Conservation (phyloP, 2,113 vertebrate genomes). For the Coracopsis vasa region DNA sequence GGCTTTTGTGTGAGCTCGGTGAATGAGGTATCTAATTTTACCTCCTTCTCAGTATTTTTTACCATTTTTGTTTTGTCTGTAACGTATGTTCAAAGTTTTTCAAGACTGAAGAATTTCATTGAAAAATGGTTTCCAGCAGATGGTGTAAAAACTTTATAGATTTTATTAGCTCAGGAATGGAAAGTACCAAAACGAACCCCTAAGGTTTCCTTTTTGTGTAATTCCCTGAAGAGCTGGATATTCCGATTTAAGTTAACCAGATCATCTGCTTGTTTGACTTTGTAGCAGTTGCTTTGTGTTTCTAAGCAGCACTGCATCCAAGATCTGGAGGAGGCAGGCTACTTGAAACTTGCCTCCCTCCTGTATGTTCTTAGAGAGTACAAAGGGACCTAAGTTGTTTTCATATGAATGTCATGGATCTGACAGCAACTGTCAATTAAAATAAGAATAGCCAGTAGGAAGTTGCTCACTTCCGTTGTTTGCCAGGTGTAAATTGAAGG, state of each 20-base stretch:
- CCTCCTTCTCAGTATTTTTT: background rate
- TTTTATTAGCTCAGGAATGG: background rate
- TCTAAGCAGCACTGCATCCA: background rate
- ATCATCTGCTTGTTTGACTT: background rate
- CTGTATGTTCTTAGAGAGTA: background rate
- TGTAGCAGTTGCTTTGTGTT: background rate
- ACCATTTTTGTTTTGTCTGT: background rate
- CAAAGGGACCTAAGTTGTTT: conserved; percentile 1
- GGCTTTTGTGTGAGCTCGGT: background rate
- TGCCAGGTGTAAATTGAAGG: background rate
- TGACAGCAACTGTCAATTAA: background rate
- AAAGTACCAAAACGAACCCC: background rate
- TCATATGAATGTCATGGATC: background rate
- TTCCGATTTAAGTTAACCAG: background rate
- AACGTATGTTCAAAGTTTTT: background rate
- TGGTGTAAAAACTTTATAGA: conserved; percentile 11
- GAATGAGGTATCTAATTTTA: background rate
- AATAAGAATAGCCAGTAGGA: conserved; percentile 39
- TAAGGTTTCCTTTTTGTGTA: background rate
- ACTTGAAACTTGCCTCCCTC: background rate
- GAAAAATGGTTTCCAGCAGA: conserved; percentile 13
- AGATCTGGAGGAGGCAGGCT: background rate
- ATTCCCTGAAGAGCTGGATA: background rate
- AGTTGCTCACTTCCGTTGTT: background rate
- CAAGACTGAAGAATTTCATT: background rate